Evolutionary conservation across 2,888 invertebrate genomes (phyloP), one percentile per base, ranked within the genome.

Genomic region (Drosophila lacicola): DNA sequence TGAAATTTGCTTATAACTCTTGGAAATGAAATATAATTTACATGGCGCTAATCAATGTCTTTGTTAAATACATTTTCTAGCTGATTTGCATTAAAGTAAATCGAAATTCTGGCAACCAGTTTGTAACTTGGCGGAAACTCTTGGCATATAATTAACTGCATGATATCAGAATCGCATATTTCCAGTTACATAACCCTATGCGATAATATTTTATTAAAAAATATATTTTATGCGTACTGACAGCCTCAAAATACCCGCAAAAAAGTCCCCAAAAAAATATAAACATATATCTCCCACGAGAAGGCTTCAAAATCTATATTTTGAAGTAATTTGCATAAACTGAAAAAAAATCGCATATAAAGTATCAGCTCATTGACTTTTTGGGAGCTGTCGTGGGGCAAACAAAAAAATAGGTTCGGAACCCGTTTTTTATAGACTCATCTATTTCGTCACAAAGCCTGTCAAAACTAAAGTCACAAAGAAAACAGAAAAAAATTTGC

Each of bases 351-450:
- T 62, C 54, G 57, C 47, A 34, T 46, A 42, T 63, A 39, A 45
- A 25, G 37, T 55, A 44, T 25, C 37, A 34, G 47, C 62, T 45
- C 53, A 72, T 57, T 74, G 57, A 62, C 49, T 74, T 36, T 42
- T 25, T 51, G 21, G 25, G 13, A 54, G 11, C n/a, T 51, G 42
- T 10, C 13, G 57, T 34, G 33, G 25, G 41, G 10, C 6, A 36
- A 45, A 9, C 8, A 42, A 42, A 50, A 44, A 49, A 19, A 21
- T 13, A 21, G 36, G 9, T 9, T n/a, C 2, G 10, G 14, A 78
- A 78, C 76, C 46, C 19, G 75, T 71, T 72, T 66, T 17, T 37
- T 36, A 3, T 36, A 17, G 39, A 62, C 29, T 50, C 44, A 55
- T 66, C 34, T 54, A 63, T 57, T 69, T 74, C 44, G 66, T 57